Evolutionary conservation across 1,140 invertebrate genomes (phyloP), one percentile per base, ranked within the genome.

Genomic region (Oncopodura yosiiana): DNA sequence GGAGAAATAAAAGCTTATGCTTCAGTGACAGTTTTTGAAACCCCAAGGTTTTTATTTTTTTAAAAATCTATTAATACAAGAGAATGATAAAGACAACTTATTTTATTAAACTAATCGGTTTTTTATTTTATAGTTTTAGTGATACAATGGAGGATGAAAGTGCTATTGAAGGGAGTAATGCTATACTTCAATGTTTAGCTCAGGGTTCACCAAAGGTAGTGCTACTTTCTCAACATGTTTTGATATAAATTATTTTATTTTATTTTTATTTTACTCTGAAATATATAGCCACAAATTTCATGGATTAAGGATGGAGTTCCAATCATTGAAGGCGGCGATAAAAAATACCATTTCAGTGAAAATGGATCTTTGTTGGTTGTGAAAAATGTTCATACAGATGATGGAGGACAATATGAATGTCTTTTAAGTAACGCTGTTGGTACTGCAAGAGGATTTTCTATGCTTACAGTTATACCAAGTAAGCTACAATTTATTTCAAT

Each of bases 341-440:
- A 41, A 26, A 24, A 55, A 16, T 58, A 44, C 49, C 55, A 56
- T 30, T 56, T 63, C 4, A 58, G 51, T 0, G 53, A 63, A 19
- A 57, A 61, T 34, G 56, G 55, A 12, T 49, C 55, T 27, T 42
- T 63, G 2, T 27, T 63, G 1, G 21, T 60, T 24, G 58, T 63
- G 4, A 63, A 61, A 39, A 43, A 63, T 41, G 62, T 58, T 3
- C 51, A 53, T 59, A 67, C 74, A 2, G 74, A 73, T 38, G 92
- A 95, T 74, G 81, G 81, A 36, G 92, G 92, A 0, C 75, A 74
- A 44, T 96, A 95, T 70, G 83, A 87, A 59, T 97, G 93, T 73
- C 80, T 86, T 69, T 82, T 94, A 65, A 81, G 81, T 38, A 94
- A 94, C 75, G 80, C 82, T 21, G 73, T 90, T 4, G 89, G 88